Evolutionary conservation across 2,888 invertebrate genomes (phyloP).

Genomic region (Glaucopsyche alexis): DNA sequence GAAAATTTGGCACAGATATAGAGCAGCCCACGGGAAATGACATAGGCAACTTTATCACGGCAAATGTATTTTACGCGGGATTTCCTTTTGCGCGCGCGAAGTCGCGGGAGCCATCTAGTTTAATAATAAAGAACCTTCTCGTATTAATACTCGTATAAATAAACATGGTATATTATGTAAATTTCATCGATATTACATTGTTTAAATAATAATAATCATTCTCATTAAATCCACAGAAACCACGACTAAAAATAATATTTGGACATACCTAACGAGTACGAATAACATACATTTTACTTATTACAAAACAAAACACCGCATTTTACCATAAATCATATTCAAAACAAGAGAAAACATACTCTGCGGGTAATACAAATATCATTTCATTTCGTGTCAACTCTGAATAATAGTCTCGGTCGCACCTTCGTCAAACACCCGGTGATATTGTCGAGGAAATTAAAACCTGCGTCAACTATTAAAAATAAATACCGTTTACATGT

Average conservation of each 20-base stretch:
- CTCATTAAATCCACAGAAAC: not conserved
- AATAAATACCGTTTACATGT: not conserved
- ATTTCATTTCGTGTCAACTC: conserved; percentile 19
- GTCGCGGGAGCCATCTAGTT: no score
- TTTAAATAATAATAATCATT: no score
- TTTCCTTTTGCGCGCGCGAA: no score
- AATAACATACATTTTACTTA: not conserved
- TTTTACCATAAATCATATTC: conserved; percentile 5
- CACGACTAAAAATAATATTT: not conserved
- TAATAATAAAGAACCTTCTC: no score
- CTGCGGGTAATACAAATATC: conserved; percentile 19
- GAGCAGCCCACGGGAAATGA: no score
- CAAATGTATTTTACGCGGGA: no score
- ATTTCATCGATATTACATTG: no score
- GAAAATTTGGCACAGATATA: no score
- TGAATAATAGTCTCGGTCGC: conserved; percentile 17
- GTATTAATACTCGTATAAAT: no score
- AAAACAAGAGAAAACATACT: not conserved
- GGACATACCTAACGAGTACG: no score
- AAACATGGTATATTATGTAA: no score
- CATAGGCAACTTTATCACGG: no score
- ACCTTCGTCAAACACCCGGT: conserved; percentile 27
- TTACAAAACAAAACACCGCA: not conserved
- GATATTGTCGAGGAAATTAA: conserved; percentile 28
- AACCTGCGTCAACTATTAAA: conserved; percentile 24